Evolutionary conservation across 2,797 vertebrate species (phyloP).

Genomic region (Taenioides sp.): DNA sequence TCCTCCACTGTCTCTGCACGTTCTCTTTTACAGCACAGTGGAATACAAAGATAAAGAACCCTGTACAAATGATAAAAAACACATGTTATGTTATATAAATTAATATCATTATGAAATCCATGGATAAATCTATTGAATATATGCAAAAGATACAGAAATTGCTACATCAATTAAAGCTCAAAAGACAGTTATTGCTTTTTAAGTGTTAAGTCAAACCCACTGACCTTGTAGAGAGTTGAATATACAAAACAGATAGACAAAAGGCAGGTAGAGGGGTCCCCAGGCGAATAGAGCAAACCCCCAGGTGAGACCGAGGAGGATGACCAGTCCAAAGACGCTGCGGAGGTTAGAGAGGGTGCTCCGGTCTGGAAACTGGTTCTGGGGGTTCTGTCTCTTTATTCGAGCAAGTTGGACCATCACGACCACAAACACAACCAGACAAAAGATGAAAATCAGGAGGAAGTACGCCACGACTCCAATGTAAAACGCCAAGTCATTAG

Average conservation of each 20-base stretch:
- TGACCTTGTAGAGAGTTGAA: slow-evolving; percentile 94
- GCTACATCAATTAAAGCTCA: not conserved
- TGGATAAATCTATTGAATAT: too few species aligned
- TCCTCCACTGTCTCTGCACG: slow-evolving; percentile 90
- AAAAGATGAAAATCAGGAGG: slow-evolving; percentile 83
- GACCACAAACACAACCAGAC: slow-evolving; percentile 89
- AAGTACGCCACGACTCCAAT: slow-evolving; percentile 92
- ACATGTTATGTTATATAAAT: too few species aligned
- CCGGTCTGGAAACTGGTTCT: slow-evolving; percentile 85
- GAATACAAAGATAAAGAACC: slow-evolving; percentile 92
- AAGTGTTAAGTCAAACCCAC: not conserved
- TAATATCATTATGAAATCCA: too few species aligned
- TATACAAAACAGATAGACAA: slow-evolving; percentile 91
- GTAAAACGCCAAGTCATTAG: slow-evolving; percentile 84
- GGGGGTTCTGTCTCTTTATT: slow-evolving; percentile 92
- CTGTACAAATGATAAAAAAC: slow-evolving; percentile 57
- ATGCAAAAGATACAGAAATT: too few species aligned
- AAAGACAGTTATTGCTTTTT: not conserved
- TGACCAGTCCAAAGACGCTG: slow-evolving; percentile 85
- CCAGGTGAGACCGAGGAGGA: slow-evolving; percentile 95
- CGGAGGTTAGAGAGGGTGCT: slow-evolving; percentile 84
- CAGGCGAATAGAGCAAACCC: slow-evolving; percentile 93
- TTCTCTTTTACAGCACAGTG: slow-evolving; percentile 93
- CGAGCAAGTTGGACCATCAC: slow-evolving; percentile 91
- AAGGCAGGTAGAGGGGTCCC: slow-evolving; percentile 84